Evolutionary conservation across 2,888 invertebrate genomes (phyloP).

Genomic region (Megastigmus dorsalis): DNA sequence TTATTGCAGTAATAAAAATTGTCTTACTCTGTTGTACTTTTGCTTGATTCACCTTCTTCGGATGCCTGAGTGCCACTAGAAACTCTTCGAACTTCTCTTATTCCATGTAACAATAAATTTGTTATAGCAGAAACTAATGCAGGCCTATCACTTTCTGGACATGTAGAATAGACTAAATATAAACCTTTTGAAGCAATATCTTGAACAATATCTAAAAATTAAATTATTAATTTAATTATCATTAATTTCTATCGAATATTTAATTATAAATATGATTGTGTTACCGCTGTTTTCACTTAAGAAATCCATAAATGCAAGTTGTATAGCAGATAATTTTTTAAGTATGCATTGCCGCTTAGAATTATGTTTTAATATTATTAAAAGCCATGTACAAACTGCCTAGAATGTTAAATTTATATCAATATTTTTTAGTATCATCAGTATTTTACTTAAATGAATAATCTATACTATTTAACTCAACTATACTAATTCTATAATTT

Average conservation of each 20-base stretch:
- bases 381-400: slow-evolving; percentile 91
- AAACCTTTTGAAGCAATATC: slow-evolving; percentile 95
- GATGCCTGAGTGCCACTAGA: slow-evolving; percentile 85
- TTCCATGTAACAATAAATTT: slow-evolving; percentile 88
- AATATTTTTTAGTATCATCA: no score
- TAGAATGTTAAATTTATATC: slow-evolving; percentile 68
- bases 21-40: slow-evolving; percentile 87
- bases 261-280: slow-evolving; percentile 33
- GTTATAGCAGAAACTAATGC: slow-evolving; percentile 86
- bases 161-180: slow-evolving; percentile 89
- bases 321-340: slow-evolving; percentile 81
- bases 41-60: slow-evolving; percentile 90
- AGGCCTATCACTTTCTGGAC: slow-evolving; percentile 82
- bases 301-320: slow-evolving; percentile 90
- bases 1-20: slow-evolving; percentile 9
- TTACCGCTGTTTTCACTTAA: slow-evolving; percentile 92
- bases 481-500: no score
- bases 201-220: slow-evolving; percentile 90
- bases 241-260: not conserved
- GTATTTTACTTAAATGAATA: not conserved
- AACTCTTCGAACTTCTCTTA: slow-evolving; percentile 84
- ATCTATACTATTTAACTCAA: not conserved
- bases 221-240: no score
- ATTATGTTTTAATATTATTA: slow-evolving; percentile 89
- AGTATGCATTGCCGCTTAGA: slow-evolving; percentile 82